Base-by-base conservation (phyloP, 1,140 invertebrate genomes). In the Drosophila kurseongensis region DNA sequence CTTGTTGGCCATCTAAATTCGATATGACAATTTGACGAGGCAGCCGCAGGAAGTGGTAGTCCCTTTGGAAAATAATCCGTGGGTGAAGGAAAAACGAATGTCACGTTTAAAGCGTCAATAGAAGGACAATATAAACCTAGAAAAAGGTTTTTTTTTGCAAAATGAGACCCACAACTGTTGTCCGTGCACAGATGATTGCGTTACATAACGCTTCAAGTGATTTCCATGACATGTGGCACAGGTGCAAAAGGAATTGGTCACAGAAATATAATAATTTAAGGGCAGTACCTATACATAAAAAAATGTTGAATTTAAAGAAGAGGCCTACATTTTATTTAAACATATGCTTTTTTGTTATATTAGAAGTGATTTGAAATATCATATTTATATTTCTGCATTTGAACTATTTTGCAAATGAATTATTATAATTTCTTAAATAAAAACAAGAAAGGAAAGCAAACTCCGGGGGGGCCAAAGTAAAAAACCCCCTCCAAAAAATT, bases 1-100 rank as follows among this genome's bases (percentile, higher is more conserved):
- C 55, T 63, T 74, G 68, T 78, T 74, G 58, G 65, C 47, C 67
- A 47, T 9, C 66, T 62, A 62, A 77, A 60, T 58, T 80, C 76
- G 77, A 79, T 63, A 76, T 78, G 55, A 71, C 66, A 63, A 78
- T 85, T 65, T 61, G 51, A 80, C 58, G 55, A 63, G 57, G 50
- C 29, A 45, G 48, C 27, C 23, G 40, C 60, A 58, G n/a, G 29
- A 32, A 42, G 45, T 40, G 41, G n/a, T 42, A 44, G 16, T 66
- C 35, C 27, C 9, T 18, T 61, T 12, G 32, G 12, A 8, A 14
- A 38, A 48, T 32, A 45, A 38, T 41, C 32, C 16, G 50, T 52
- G 59, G 52, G 13, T 36, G 52, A 62, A 14, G 60, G n/a, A 35
- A 63, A 52, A 16, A 6, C n/a, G 8, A 42, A 38, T 35, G 36